These are phyloP conservation scores for Aphelocoma coerulescens DNA, from an alignment of 2,113 vertebrate species.

Conservation along the genomic window DNA sequence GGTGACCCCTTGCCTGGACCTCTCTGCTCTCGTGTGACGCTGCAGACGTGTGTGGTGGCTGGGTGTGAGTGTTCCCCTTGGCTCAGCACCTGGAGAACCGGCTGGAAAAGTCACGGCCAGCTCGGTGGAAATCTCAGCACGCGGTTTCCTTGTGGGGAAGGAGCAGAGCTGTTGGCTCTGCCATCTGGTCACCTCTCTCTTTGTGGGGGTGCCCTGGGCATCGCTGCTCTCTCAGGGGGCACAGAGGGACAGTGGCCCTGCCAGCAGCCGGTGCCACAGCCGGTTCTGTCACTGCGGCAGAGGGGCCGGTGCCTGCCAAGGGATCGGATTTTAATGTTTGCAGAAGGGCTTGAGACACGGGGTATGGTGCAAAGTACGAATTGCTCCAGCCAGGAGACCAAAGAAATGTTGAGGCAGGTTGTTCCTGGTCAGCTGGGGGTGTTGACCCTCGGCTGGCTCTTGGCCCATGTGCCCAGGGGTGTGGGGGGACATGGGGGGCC, in stretches of 20 bases:
- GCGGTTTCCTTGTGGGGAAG: fast-evolving
- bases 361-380: not conserved
- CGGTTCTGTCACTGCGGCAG: fast-evolving
- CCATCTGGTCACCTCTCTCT: fast-evolving
- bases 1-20: not conserved
- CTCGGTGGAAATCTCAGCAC: fast-evolving
- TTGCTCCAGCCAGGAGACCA: not conserved
- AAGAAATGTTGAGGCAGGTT: not conserved
- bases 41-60: fast-evolving
- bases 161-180: not conserved
- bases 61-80: not conserved
- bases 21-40: not conserved
- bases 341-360: not conserved
- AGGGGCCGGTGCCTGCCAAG: not conserved
- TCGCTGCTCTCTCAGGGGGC: fast-evolving
- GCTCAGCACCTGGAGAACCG: not conserved
- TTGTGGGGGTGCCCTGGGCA: fast-evolving
- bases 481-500: fast-evolving
- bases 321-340: not conserved
- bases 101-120: not conserved
- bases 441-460: fast-evolving
- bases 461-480: fast-evolving
- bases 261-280: not conserved
- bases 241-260: fast-evolving
- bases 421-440: not conserved